Base-by-base conservation (phyloP, 2,113 vertebrate genomes). In the Neomonachus schauinslandi region DNA sequence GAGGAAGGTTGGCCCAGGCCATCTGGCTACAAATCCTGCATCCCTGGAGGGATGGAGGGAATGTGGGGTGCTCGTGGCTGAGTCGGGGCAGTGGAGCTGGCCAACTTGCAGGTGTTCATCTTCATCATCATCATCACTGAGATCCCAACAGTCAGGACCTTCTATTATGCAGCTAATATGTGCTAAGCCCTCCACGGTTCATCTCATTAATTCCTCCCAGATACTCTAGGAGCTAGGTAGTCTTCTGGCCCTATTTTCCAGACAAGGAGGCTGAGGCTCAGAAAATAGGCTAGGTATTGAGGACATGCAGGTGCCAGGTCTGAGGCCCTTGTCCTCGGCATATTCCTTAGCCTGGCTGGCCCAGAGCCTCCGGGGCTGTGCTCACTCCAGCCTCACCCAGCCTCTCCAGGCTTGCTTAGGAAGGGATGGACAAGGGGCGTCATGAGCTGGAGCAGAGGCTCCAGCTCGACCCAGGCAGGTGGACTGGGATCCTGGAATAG, bases 121-220 rank as follows among this genome's bases (percentile, higher is more conserved):
- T 31, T 22, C 67, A 13, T 10, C 12, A 2, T 33, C 82, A 0
- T 14, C 3, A 0, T 22, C 55, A 4, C 18, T 0, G 0, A 59
- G 59, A 61, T 7, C 89, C 16, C 18, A 2, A 18, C 31, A 5
- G 21, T 12, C 36, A 36, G 51, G 15, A 55, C 91, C 28, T 2
- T 22, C 11, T n/a, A 21, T 1, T 22, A 55, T 0, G 15, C 11
- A n/a, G 28, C 42, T 5, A 0, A 84, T 42, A 1, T 15, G 57
- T 36, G 79, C 57, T 1, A 2, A 36, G 1, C 28, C 53, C 26
- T 61, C 61, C 7, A 10, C 8, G 31, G 67, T 1, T 28, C 67
- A 1, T 28, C 67, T 61, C 63, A 14, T 5, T 15, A 3, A 7
- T 33, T 51, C 24, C 42, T 55, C 39, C 63, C 39, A 18, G 57